phyloP scores from a whole-genome alignment of 2,797 vertebrate species.

The Arctocebus calabarensis region DNA sequence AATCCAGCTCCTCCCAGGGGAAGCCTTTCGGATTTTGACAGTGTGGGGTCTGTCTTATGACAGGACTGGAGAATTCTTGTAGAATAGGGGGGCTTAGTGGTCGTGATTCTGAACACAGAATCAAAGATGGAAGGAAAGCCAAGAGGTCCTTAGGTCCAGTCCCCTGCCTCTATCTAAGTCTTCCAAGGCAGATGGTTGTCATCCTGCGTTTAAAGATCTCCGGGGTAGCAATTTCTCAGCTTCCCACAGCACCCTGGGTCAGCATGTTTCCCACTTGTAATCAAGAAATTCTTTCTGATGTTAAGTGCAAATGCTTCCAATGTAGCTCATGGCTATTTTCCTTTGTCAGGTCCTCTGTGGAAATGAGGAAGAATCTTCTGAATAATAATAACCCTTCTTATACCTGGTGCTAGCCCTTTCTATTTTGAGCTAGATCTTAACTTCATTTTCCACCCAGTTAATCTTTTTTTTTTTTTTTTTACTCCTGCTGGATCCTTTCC shows the following conservation, averaged over 20 bases:
- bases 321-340: not conserved
- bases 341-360: slow-evolving; percentile 4
- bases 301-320: slow-evolving; percentile 37
- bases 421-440: slow-evolving; percentile 57
- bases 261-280: slow-evolving; percentile 44
- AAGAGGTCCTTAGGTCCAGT: slow-evolving; percentile 72
- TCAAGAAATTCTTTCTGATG: slow-evolving; percentile 63
- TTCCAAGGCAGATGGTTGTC: slow-evolving; percentile 81
- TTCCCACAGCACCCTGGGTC: slow-evolving; percentile 56
- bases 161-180: slow-evolving; percentile 69
- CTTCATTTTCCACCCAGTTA: slow-evolving; percentile 65
- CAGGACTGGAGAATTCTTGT: slow-evolving; percentile 62
- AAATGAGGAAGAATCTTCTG: not conserved
- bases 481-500: slow-evolving; percentile 73
- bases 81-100: slow-evolving; percentile 41
- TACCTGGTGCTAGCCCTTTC: slow-evolving; percentile 21
- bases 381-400: not conserved
- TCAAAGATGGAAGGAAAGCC: slow-evolving; percentile 74
- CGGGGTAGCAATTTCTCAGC: slow-evolving; percentile 46
- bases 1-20: slow-evolving; percentile 68
- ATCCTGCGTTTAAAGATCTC: slow-evolving; percentile 74
- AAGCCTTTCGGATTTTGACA: slow-evolving; percentile 68
- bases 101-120: slow-evolving; percentile 50
- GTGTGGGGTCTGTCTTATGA: slow-evolving; percentile 78
- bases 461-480: slow-evolving; percentile 45